These are phyloP conservation scores for Vesta saturnalis DNA, from an alignment of 2,888 invertebrate genomes.

Conservation along the genomic window DNA sequence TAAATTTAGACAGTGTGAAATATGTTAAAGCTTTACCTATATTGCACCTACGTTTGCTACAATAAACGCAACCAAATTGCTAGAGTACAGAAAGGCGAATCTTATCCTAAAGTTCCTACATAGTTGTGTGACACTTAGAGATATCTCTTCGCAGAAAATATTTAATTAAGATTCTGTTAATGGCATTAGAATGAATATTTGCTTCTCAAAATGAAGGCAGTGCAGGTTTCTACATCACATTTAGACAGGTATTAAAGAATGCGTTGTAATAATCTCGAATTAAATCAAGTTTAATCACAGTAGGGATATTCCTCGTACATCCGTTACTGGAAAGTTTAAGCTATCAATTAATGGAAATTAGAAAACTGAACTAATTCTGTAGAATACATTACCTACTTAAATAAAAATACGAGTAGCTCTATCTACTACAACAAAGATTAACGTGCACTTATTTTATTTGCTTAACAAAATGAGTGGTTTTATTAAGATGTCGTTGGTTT, in stretches of 20 bases:
- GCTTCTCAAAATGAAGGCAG: conserved; percentile 52
- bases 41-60: conserved; percentile 30
- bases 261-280: conserved; percentile 30
- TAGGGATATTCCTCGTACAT: conserved; percentile 5
- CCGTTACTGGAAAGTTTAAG: conserved; percentile 8
- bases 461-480: background rate
- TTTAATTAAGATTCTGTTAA: conserved; percentile 63
- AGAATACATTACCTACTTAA: background rate
- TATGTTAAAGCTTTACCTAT: conserved; percentile 54
- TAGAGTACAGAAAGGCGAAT: conserved; percentile 36
- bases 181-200: conserved; percentile 57
- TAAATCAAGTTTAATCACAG: conserved; percentile 32
- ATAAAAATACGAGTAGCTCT: background rate
- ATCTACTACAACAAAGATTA: background rate
- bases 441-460: background rate
- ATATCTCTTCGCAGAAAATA: conserved; percentile 62
- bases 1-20: conserved; percentile 46
- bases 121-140: conserved; percentile 64
- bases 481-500: background rate
- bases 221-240: conserved; percentile 48
- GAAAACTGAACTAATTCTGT: conserved; percentile 4
- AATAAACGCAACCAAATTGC: conserved; percentile 43
- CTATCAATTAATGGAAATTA: conserved; percentile 15
- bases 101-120: conserved; percentile 52
- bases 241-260: conserved; percentile 42